Percentiles rank a stretch among this genome's conserved stretches.
Conservation (phyloP, 2,113 vertebrate genomes). For the Empidonax alnorum region DNA sequence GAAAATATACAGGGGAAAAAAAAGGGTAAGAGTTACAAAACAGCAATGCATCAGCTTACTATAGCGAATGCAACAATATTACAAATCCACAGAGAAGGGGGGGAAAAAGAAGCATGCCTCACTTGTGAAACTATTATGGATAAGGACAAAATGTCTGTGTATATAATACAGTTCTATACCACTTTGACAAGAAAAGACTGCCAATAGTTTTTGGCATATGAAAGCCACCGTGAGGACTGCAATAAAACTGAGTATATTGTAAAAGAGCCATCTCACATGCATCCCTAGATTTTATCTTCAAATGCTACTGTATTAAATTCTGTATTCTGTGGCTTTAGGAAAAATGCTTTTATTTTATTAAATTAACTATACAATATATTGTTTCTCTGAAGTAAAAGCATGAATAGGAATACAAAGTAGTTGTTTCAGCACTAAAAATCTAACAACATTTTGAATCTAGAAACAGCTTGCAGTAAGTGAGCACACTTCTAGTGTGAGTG, state of each 20-base stretch:
- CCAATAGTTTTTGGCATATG: conserved; percentile 19
- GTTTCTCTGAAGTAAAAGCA: conserved; percentile 50
- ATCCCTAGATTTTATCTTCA: conserved; percentile 24
- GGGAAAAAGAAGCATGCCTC: neutral
- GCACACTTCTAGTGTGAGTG: neutral
- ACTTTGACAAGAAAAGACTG: neutral
- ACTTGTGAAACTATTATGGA: neutral
- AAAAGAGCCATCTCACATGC: conserved; percentile 30
- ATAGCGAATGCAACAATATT: neutral
- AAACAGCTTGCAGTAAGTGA: neutral
- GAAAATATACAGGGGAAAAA: neutral
- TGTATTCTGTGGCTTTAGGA: conserved; percentile 12
- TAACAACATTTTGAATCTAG: neutral
- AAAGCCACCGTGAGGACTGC: conserved; percentile 31
- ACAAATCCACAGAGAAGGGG: neutral
- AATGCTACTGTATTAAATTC: conserved; percentile 15
- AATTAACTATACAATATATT: conserved; percentile 51
- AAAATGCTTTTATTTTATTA: conserved; percentile 64
- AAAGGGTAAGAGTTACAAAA: neutral
- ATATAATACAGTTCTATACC: neutral
- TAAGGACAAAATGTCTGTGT: neutral
- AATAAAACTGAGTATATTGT: conserved; percentile 26
- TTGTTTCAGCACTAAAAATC: neutral
- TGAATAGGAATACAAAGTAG: neutral
- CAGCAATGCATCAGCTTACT: neutral